A percentile compares a stretch with the other conserved stretches of the same genome.
These are phyloP conservation scores for Cyclophora punctaria DNA, from an alignment of 2,888 invertebrate genomes.

Conservation along the genomic window DNA sequence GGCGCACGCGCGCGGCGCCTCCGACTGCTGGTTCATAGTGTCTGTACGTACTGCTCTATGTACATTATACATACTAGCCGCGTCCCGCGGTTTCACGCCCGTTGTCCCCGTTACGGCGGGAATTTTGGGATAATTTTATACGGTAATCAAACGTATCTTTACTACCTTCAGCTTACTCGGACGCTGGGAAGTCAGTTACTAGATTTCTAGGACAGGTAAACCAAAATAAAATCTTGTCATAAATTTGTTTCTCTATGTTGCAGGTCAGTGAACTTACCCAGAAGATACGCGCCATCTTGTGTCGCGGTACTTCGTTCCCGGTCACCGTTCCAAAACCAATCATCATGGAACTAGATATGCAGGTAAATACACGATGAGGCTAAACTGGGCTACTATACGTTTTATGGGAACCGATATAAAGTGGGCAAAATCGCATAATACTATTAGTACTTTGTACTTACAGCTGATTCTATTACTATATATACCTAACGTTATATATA, in stretches of 20 bases:
- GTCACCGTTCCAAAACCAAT: slow-evolving; percentile 90
- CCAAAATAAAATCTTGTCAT: not conserved
- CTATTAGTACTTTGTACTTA: too few relatives aligned
- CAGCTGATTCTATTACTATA: too few relatives aligned
- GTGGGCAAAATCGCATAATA: too few relatives aligned
- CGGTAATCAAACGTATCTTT: too few relatives aligned
- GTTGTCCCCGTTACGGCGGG: too few relatives aligned
- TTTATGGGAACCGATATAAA: too few relatives aligned
- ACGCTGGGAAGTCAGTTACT: not conserved
- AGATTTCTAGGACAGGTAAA: not conserved
- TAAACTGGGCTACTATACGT: too few relatives aligned
- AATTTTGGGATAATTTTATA: too few relatives aligned
- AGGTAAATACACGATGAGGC: slow-evolving; percentile 43
- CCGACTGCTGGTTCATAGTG: slow-evolving; percentile 64
- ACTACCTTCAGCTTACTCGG: too few relatives aligned
- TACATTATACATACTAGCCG: too few relatives aligned
- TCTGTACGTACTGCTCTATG: slow-evolving; percentile 63
- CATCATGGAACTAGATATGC: slow-evolving; percentile 82
- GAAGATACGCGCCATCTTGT: slow-evolving; percentile 87
- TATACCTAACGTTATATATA: too few relatives aligned
- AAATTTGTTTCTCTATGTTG: slow-evolving; percentile 4
- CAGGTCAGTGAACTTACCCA: slow-evolving; percentile 85
- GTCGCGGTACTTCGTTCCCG: slow-evolving; percentile 92
- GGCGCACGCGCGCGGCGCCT: slow-evolving; percentile 68
- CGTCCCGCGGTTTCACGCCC: too few relatives aligned